Conservation (phyloP, 2,888 invertebrate genomes). For the Ypsolopha sequella region DNA sequence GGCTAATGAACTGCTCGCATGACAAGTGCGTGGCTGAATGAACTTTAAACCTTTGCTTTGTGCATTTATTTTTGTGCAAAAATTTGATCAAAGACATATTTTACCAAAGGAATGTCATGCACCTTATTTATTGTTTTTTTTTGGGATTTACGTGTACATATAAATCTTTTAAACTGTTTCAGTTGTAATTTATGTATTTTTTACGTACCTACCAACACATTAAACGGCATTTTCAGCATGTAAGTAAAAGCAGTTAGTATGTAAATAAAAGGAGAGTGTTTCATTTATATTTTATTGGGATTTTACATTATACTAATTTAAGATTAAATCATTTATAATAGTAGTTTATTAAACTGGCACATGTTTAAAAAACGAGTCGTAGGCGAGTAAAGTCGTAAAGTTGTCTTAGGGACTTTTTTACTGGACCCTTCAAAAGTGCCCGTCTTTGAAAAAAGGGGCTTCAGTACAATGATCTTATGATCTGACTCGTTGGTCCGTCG, state of each 20-base stretch:
- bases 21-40: conserved; percentile 14
- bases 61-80: background rate
- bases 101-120: background rate
- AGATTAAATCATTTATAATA: too few species aligned
- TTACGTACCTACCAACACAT: conserved; percentile 33
- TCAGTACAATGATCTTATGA: too few species aligned
- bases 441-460: too few species aligned
- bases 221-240: conserved; percentile 19
- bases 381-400: too few species aligned
- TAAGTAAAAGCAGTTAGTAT: conserved; percentile 41
- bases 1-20: conserved; percentile 16
- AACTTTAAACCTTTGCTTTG: background rate
- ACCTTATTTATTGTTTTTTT: background rate
- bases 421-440: too few species aligned
- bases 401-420: too few species aligned
- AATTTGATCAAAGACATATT: conserved; percentile 4
- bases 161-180: conserved; percentile 60
- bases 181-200: conserved; percentile 45
- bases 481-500: too few species aligned
- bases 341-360: too few species aligned
- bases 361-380: too few species aligned
- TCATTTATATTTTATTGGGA: too few species aligned
- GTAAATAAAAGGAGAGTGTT: conserved; percentile 30
- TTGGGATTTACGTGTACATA: conserved; percentile 8
- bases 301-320: too few species aligned